These are phyloP conservation scores for Lanistes nyassanus DNA, from an alignment of 1,140 invertebrate genomes.

Conservation along the genomic window DNA sequence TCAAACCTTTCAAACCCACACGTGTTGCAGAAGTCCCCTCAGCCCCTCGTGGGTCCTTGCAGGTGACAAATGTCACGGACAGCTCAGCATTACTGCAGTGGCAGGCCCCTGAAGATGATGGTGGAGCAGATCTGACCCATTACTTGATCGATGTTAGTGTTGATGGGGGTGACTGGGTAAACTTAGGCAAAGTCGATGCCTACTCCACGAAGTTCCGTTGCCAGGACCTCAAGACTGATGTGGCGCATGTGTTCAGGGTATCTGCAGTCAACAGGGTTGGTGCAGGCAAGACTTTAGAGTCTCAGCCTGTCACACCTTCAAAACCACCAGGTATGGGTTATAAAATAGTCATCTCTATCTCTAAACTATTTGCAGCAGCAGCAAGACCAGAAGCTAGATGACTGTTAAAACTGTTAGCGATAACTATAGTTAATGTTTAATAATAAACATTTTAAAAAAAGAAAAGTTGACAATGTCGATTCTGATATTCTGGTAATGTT, in stretches of 20 bases:
- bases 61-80: slow-evolving; percentile 64
- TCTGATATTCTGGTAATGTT: neutral
- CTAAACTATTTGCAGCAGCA: too few species aligned
- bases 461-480: neutral
- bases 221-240: slow-evolving; percentile 76
- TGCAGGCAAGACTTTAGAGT: slow-evolving; percentile 84
- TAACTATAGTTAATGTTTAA: too few species aligned
- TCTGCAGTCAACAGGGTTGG: slow-evolving; percentile 93
- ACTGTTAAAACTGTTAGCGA: slow-evolving; percentile 1
- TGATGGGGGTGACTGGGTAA: slow-evolving; percentile 77
- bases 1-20: slow-evolving; percentile 79
- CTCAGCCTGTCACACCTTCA: slow-evolving; percentile 88
- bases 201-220: slow-evolving; percentile 68
- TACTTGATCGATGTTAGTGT: slow-evolving; percentile 87
- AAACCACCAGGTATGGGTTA: slow-evolving; percentile 73
- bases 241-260: slow-evolving; percentile 71
- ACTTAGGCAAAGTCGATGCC: slow-evolving; percentile 80
- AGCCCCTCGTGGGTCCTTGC: slow-evolving; percentile 39
- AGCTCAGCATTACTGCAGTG: slow-evolving; percentile 89
- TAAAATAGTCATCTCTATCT: slow-evolving; percentile 2
- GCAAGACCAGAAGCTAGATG: neutral
- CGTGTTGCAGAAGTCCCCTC: slow-evolving; percentile 10
- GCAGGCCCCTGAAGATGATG: slow-evolving; percentile 97
- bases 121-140: slow-evolving; percentile 93
- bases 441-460: neutral